Conservation (phyloP, 2,113 vertebrate species). For the Carassius gibelio region DNA sequence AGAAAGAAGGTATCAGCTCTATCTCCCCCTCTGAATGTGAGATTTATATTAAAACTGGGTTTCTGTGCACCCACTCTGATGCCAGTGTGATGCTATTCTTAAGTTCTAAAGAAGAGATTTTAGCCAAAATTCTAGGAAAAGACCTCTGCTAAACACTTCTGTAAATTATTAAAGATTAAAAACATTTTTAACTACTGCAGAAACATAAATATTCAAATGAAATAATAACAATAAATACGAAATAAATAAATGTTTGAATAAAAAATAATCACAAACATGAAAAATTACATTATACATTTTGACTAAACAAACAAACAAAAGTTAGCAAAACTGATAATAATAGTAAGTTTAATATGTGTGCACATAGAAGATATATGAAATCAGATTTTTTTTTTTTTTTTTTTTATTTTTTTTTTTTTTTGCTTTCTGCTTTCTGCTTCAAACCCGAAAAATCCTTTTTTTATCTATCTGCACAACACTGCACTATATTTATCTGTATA, state of each 20-base stretch:
- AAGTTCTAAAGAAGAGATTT: conserved; percentile 40
- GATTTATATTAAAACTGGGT: conserved; percentile 73
- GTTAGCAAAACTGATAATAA: no score
- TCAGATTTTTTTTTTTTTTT: no score
- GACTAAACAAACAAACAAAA: neutral
- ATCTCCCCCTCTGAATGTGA: conserved; percentile 66
- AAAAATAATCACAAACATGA: neutral
- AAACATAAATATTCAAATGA: neutral
- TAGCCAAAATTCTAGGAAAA: conserved; percentile 50
- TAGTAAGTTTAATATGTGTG: neutral
- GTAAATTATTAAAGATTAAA: conserved; percentile 13
- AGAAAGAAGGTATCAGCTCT: conserved; percentile 74
- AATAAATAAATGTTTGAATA: neutral
- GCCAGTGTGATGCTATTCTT: conserved; percentile 53
- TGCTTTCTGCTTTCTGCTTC: neutral
- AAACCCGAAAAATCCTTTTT: neutral
- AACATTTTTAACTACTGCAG: neutral
- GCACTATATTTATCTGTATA: neutral
- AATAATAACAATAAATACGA: neutral
- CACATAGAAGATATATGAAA: neutral
- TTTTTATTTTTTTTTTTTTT: no score
- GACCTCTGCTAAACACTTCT: conserved; percentile 37
- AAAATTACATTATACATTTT: neutral
- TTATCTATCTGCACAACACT: neutral
- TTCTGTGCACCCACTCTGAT: conserved; percentile 59